Base-by-base conservation (phyloP, 2,888 invertebrate genomes). In the Osmoderma eremita region DNA sequence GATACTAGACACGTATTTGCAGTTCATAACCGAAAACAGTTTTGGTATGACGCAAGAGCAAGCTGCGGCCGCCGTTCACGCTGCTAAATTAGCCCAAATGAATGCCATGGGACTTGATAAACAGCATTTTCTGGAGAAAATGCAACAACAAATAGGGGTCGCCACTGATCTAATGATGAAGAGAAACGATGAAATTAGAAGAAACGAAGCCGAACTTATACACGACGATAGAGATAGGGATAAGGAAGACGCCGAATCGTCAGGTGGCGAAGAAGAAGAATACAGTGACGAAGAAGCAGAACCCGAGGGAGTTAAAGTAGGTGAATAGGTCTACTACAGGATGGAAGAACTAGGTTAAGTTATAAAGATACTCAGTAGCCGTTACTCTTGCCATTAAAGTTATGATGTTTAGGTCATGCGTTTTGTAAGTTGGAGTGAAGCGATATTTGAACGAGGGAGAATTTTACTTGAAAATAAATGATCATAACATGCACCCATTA, bases 1-100 rank as follows among this genome's bases (percentile, higher is more conserved):
- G 1, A 87, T 95, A 65, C 83, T 95, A 69, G 94, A 95, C 81
- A 94, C 94, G 12, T 95, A 95, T 80, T 86, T 95, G 69, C 94
- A 95, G 80, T 90, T 93, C 77, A 93, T 95, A 76, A 92, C 93
- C 1, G 94, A 94, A 80, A 94, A 92, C 78, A 90, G 91, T 58
- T 88, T 90, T 69, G 88, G 91, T 67, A 86, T 88, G 84, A 86
- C 86, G 71, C 86, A 88, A 53, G 90, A 90, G 69, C 90, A 90
- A 74, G 88, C 89, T 1, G 86, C 86, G 0, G 87, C 90, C 73
- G 92, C 92, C 3, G 86, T 91, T 79, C 91, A 91, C 77, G 91
- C 91, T 0, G 90, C 90, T 30, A 92, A 92, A 82, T 84, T 92
- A 80, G 91, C 92, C 20, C 92, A 92, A 75, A 84, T 92, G 80